A percentile compares a stretch with the other conserved stretches of the same genome.
Conservation (phyloP, 2,113 vertebrate species). For the Callopanchax toddi region DNA sequence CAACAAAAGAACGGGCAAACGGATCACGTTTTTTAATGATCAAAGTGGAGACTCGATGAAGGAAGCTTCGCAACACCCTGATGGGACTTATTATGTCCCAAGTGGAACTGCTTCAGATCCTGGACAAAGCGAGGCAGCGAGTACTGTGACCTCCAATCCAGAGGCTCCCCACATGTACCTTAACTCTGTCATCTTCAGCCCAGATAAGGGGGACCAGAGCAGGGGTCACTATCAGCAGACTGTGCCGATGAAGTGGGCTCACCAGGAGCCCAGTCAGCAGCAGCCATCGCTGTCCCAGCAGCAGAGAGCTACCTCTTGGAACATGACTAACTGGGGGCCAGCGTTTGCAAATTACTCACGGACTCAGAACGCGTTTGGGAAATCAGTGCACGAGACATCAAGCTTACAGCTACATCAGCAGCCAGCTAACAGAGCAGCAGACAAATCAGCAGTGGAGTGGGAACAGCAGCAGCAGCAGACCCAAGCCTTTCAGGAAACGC, state of each 20-base stretch:
- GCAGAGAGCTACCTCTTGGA: constrained; percentile 84
- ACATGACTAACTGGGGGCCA: constrained; percentile 84
- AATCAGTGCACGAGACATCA: constrained; percentile 76
- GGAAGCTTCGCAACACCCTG: constrained; percentile 84
- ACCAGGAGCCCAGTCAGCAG: constrained; percentile 77
- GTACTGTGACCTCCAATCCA: constrained; percentile 67
- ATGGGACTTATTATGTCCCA: constrained; percentile 85
- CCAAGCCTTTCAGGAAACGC: constrained; percentile 79
- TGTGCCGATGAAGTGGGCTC: constrained; percentile 84
- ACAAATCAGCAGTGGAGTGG: constrained; percentile 81
- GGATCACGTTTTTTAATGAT: constrained; percentile 89
- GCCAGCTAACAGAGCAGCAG: constrained; percentile 79
- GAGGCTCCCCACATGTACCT: constrained; percentile 82
- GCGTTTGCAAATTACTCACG: constrained; percentile 80
- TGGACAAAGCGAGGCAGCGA: constrained; percentile 71
- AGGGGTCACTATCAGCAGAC: constrained; percentile 89
- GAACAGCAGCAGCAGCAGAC: constrained; percentile 80
- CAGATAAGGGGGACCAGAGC: constrained; percentile 87
- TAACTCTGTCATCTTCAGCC: constrained; percentile 89
- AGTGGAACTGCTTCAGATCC: constrained; percentile 81
- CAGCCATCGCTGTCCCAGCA: constrained; percentile 71
- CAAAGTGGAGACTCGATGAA: constrained; percentile 81
- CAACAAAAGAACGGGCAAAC: constrained; percentile 90
- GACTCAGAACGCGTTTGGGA: constrained; percentile 76
- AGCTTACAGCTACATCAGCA: constrained; percentile 73